Evolutionary conservation across 2,113 vertebrate species (phyloP), one percentile per base, ranked within the genome.

Genomic region (Chaenogobius annularis): DNA sequence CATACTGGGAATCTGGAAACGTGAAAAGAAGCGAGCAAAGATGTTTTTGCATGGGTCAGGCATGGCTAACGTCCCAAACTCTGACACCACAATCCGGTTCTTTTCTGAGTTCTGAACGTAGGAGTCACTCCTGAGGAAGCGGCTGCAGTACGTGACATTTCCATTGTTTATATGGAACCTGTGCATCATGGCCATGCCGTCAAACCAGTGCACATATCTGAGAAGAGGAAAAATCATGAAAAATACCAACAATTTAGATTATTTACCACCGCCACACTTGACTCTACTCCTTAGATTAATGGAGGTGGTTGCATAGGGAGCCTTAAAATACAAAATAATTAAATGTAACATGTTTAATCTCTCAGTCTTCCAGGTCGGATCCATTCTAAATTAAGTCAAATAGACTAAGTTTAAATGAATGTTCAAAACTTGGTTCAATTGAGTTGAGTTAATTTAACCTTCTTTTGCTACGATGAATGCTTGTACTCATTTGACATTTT

Each of bases 41-140:
- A 98, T n/a, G 82, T 90, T 97, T 91, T 93, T 96, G 94, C 97
- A 98, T 3, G 96, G 96, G 74, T 98, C 96, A 1, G 97, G 96
- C 92, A 95, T 84, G 15, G 96, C 94, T 78, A 96, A 0, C 0
- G 97, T 98, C 12, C 96, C 96, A 22, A 98, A 97, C 63, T 98
- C 97, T 0, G 96, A 96, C 66, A 94, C 84, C 80, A 96, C 83
- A 3, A 98, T 97, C 74, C 95, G 93, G 68, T 93, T 90, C 47
- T 92, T 89, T 83, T 87, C 91, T 2, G 87, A 92, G 86, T 99
- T 98, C 2, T 40, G n/a, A 66, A 90, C 74, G 35, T 94, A 98
- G 1, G 94, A 90, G 47, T 93, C 93, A 74, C 96, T 98, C 79
- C 83, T 92, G 68, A 98, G 93, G 88, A 98, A 98, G 47, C 88